Base-by-base conservation (phyloP, 2,113 vertebrate genomes). In the Sapajus apella region DNA sequence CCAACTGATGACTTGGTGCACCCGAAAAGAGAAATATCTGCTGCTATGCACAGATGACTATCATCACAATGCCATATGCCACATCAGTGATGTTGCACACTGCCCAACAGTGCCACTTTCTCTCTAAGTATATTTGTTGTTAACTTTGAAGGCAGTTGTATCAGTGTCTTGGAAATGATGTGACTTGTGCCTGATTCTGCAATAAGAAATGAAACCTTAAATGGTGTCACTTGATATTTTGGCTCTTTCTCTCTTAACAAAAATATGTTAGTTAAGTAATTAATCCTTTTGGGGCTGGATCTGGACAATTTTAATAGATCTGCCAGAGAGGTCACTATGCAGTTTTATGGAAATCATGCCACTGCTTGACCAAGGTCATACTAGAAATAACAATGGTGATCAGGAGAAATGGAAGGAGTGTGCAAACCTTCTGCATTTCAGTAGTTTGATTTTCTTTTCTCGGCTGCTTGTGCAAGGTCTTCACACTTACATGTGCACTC, bases 21-120 rank as follows among this genome's bases (percentile, higher is more conserved):
- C 30, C n/a, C 12, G 5, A 1, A 85, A 81, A 81, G 3, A 20
- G 52, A 5, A 79, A 5, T 40, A 43, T 14, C 13, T 37, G 9
- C 25, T 52, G 37, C 25, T 30, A 73, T 3, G 8, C 13, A n/a
- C 27, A 45, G 8, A 43, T 40, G 50, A 30, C 18, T 45, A 23
- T 3, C 4, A 3, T 17, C 58, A 2, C 1, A n/a, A 14, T 64
- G 68, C 40, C 20, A 52, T 5, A 16, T 10, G 40, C n/a, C 20
- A 20, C 40, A 13, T 1, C 52, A 75, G 11, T 12, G 81, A 47
- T 40, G 50, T 17, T 17, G 45, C 35, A 70, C 25, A 58, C 17
- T 40, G 80, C 18, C 45, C 20, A 50, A 55, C 35, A 58, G 12
- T 6, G 4, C 2, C 23, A 11, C n/a, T 95, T 86, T 14, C 35